These are phyloP conservation scores for Pocota personata DNA, from an alignment of 2,888 invertebrate genomes.

Conservation along the genomic window DNA sequence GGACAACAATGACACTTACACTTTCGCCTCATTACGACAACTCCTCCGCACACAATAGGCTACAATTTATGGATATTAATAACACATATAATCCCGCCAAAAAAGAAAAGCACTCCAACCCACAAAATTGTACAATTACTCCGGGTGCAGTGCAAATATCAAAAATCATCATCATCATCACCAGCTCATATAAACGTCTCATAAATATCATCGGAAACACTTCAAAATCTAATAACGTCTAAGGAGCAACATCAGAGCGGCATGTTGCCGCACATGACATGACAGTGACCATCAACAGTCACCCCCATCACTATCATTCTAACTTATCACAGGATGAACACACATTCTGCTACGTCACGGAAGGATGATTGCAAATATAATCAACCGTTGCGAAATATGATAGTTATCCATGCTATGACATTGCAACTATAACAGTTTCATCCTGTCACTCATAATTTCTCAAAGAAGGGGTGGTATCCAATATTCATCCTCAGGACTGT, in stretches of 20 bases:
- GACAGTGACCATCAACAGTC: slow-evolving; percentile 54
- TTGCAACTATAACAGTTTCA: slow-evolving; percentile 53
- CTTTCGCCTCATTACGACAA: slow-evolving; percentile 31
- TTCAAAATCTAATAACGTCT: slow-evolving; percentile 69
- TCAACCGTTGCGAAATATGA: slow-evolving; percentile 68
- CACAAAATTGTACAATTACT: slow-evolving; percentile 21
- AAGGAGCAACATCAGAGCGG: slow-evolving; percentile 32
- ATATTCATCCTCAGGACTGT: slow-evolving; percentile 31
- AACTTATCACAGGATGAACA: not conserved
- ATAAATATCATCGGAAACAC: slow-evolving; percentile 72
- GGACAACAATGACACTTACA: slow-evolving; percentile 13
- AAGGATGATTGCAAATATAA: slow-evolving; percentile 56
- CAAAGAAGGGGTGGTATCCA: slow-evolving; percentile 18
- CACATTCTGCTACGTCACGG: slow-evolving; percentile 51
- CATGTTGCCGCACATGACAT: slow-evolving; percentile 59
- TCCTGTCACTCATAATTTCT: slow-evolving; percentile 61
- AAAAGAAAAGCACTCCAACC: not conserved
- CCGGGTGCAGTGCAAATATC: slow-evolving; percentile 32
- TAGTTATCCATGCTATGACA: slow-evolving; percentile 63
- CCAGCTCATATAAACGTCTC: slow-evolving; percentile 73
- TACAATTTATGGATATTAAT: slow-evolving; percentile 69
- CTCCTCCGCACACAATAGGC: not conserved
- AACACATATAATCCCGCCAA: slow-evolving; percentile 36
- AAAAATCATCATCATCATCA: slow-evolving; percentile 68
- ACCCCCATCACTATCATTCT: slow-evolving; percentile 19